Evolutionary conservation across 2,888 invertebrate genomes (phyloP), one percentile per base, ranked within the genome.

Genomic region (Himalopsyche tibetana): DNA sequence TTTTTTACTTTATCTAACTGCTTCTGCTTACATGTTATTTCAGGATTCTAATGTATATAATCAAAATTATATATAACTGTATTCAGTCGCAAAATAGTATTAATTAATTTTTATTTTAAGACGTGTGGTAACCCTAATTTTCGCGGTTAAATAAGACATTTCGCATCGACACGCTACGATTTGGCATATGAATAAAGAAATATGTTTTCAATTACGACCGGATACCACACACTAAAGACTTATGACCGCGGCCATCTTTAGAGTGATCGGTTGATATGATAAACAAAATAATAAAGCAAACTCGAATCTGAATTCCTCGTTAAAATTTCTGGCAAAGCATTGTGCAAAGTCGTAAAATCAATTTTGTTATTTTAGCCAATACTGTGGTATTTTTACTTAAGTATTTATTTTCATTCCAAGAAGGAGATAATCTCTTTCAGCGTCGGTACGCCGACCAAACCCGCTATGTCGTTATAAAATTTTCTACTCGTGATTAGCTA

Each of bases 281-380:
- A 63, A 63, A 63, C 63, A 63, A 63, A 63, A 63, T 63, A 19
- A 63, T 63, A 63, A 63, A 63, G 28, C 63, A 28, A 63, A 51
- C 51, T 51, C 2, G 51, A 51, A 51, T 28, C 63, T 28, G 63
- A 63, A 63, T 19, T 19, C 63, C 63, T 63, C 28, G 19, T n/a
- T 28, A 8, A 2, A 63, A 9, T 19, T 6, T 63, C 63, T 63
- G 63, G 63, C 28, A 63, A 11, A n/a, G 63, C 63, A 63, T 63
- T 63, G 63, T 63, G 63, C 3, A 9, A 6, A 19, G 63, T 63
- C 63, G 63, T 63, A 63, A 63, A 63, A 63, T n/a, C 63, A 63
- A 28, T 63, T 19, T 63, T 63, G 63, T 63, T 63, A 19, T 63
- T 63, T 63, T 12, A 19, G 63, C 28, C 19, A 63, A 11, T 19